A percentile compares a stretch with the other conserved stretches of the same genome.
Conservation (phyloP, 2,888 invertebrate genomes). For the Ypsolopha scabrella region DNA sequence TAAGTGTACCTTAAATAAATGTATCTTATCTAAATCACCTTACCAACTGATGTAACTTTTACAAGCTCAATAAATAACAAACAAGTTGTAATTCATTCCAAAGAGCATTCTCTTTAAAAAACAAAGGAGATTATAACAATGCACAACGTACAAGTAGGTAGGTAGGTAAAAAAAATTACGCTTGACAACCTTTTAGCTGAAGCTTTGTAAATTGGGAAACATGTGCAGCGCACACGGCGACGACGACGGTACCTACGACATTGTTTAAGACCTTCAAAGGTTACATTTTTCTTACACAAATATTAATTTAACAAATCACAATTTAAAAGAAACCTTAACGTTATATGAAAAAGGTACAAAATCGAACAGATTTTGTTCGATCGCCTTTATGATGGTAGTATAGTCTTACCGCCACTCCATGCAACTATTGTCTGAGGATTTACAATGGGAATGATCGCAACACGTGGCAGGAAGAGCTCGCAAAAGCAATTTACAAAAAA, state of each 20-base stretch:
- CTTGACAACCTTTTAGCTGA: not conserved
- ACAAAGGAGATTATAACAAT: not conserved
- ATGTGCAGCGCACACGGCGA: conserved; percentile 34
- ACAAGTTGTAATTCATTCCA: not conserved
- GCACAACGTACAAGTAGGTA: not conserved
- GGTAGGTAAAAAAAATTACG: not conserved
- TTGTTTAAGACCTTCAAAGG: conserved; percentile 25
- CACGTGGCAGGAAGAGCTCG: conserved; percentile 2
- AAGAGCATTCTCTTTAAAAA: not conserved
- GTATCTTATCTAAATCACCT: too few relatives aligned
- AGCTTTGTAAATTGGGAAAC: conserved; percentile 13
- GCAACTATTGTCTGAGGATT: conserved; percentile 17
- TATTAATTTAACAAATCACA: conserved; percentile 1
- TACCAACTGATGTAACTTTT: too few relatives aligned
- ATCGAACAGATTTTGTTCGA: conserved; percentile 9
- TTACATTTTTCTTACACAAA: conserved; percentile 7
- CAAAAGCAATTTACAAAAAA: not conserved
- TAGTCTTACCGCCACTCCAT: conserved; percentile 25
- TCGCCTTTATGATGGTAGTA: conserved; percentile 22
- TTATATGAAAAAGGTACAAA: not conserved
- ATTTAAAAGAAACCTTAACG: conserved; percentile 4
- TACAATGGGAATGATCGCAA: conserved; percentile 11
- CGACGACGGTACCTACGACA: conserved; percentile 9
- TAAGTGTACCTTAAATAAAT: too few relatives aligned
- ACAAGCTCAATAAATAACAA: too few relatives aligned